These are phyloP conservation scores for Eugnorisma glareosa DNA, from an alignment of 2,888 invertebrate species.

Conservation along the genomic window DNA sequence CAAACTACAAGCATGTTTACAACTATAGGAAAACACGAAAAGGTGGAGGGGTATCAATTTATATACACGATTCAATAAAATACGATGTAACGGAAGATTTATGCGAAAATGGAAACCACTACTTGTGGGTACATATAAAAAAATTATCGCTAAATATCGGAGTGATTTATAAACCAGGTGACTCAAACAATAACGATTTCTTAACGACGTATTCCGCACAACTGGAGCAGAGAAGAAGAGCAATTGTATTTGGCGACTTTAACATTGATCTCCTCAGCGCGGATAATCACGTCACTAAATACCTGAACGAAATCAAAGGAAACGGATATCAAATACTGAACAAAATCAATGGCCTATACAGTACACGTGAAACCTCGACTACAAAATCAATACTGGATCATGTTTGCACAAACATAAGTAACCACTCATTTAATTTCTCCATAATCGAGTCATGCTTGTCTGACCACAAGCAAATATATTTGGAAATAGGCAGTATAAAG, in stretches of 20 bases:
- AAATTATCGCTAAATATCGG: not conserved
- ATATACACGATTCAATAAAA: not conserved
- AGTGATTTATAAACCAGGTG: not conserved
- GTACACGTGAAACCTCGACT: slow-evolving; percentile 3
- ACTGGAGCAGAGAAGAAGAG: slow-evolving; percentile 6
- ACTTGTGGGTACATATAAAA: not conserved
- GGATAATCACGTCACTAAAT: not conserved
- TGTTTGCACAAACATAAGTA: not conserved
- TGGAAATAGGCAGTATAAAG: not conserved
- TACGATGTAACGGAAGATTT: not conserved
- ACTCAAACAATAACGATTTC: not conserved
- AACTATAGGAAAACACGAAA: slow-evolving; percentile 1
- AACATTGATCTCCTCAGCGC: not conserved
- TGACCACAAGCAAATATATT: too few relatives aligned
- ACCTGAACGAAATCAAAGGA: slow-evolving; percentile 7
- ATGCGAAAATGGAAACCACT: slow-evolving; percentile 15
- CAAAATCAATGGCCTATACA: not conserved
- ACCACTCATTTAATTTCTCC: too few relatives aligned
- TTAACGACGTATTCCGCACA: not conserved
- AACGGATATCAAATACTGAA: not conserved
- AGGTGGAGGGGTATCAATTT: slow-evolving; percentile 19
- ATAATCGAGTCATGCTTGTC: too few relatives aligned
- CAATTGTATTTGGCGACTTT: not conserved
- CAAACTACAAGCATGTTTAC: slow-evolving; percentile 4
- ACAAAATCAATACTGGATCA: slow-evolving; percentile 10